phyloP scores from a whole-genome alignment of 2,113 vertebrate genomes.

The Sapayoa aenigma region DNA sequence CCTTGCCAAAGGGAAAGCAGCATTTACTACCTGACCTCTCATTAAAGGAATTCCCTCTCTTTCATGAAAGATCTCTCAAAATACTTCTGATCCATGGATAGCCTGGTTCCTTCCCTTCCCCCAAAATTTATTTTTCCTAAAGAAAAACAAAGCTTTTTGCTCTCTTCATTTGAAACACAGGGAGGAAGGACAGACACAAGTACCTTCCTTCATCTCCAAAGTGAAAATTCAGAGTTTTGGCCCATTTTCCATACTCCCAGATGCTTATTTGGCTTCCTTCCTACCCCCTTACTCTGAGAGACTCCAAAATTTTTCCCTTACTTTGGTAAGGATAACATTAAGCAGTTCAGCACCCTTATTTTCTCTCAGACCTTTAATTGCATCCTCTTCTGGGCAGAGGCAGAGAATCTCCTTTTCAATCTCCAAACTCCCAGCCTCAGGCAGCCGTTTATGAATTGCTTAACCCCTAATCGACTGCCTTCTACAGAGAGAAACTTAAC shows the following conservation, averaged over 20 bases:
- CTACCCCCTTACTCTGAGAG: not conserved
- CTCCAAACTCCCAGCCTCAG: not conserved
- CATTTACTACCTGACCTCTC: not conserved
- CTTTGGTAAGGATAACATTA: not conserved
- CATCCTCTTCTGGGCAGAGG: not conserved
- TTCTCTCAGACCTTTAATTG: not conserved
- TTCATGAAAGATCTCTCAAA: not conserved
- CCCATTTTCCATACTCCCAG: not conserved
- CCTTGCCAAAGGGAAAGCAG: constrained; percentile 9
- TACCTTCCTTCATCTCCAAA: not conserved
- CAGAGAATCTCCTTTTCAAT: not conserved
- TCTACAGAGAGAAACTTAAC: not conserved
- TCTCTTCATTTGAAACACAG: not conserved
- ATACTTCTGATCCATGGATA: not conserved
- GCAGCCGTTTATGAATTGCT: not conserved
- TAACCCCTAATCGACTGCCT: not conserved
- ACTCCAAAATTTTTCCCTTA: not conserved
- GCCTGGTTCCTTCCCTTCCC: not conserved
- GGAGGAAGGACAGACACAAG: not conserved
- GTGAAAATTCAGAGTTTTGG: not conserved
- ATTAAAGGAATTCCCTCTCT: constrained; percentile 11
- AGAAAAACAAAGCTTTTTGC: not conserved
- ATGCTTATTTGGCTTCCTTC: not conserved
- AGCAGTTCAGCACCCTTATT: not conserved
- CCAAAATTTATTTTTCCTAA: not conserved